These are phyloP conservation scores for Pollimyrus isidori DNA, from an alignment of 2,113 vertebrate species.

Conservation along the genomic window DNA sequence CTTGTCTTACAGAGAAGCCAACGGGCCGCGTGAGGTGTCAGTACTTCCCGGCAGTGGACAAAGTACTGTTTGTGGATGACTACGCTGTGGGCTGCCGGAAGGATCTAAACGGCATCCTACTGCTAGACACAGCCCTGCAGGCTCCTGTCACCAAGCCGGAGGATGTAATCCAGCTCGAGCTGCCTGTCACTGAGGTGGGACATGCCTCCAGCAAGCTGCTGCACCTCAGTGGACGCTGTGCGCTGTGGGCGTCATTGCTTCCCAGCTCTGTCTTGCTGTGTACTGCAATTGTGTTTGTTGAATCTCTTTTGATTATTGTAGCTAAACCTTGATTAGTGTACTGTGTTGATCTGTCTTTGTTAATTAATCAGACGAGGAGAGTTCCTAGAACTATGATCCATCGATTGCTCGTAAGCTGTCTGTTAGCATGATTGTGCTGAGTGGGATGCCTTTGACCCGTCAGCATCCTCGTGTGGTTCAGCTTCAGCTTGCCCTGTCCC, in stretches of 20 bases:
- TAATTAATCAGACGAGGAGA: neutral
- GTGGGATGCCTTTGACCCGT: neutral
- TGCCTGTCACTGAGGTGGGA: constrained; percentile 94
- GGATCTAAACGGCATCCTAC: constrained; percentile 94
- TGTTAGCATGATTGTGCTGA: neutral
- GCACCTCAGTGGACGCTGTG: neutral
- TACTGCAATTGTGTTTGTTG: neutral
- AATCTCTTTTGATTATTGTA: neutral
- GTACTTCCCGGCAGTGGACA: constrained; percentile 97
- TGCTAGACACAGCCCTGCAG: constrained; percentile 95
- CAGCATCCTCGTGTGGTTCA: neutral
- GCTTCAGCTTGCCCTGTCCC: neutral
- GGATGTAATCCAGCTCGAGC: constrained; percentile 93
- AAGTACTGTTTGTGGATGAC: constrained; percentile 97
- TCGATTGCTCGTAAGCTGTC: neutral
- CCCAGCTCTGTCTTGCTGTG: neutral
- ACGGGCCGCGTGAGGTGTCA: constrained; percentile 93
- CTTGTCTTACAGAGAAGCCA: constrained; percentile 72
- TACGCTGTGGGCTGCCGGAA: constrained; percentile 97
- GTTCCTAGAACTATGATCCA: neutral
- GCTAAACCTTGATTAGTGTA: neutral
- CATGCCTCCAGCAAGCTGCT: neutral
- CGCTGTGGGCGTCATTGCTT: neutral
- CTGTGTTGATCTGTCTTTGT: neutral
- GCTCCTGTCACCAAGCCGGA: constrained; percentile 92